Evolutionary conservation across 2,113 vertebrate species (phyloP).

Genomic region (Hemicordylus capensis): DNA sequence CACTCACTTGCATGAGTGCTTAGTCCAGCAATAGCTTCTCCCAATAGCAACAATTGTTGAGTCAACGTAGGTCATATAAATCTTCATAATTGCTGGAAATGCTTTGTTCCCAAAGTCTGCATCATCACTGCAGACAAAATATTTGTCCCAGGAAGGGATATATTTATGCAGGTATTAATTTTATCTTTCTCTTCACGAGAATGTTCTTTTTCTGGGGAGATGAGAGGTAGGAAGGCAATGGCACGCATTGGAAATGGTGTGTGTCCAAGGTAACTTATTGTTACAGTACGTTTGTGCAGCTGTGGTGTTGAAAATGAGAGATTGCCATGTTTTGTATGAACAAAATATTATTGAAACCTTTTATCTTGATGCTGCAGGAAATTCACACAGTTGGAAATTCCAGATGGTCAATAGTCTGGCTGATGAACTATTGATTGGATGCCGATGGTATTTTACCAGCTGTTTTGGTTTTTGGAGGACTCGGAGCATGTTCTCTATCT

Average conservation of each 20-base stretch:
- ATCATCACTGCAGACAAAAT: slow-evolving; percentile 66
- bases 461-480: slow-evolving; percentile 42
- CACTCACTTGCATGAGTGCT: fast-evolving
- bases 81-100: slow-evolving; percentile 52
- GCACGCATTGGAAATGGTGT: slow-evolving; percentile 24
- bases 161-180: slow-evolving; percentile 61
- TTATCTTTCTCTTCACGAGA: slow-evolving; percentile 57
- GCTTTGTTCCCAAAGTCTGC: slow-evolving; percentile 45
- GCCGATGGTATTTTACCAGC: slow-evolving; percentile 40
- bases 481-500: slow-evolving; percentile 21
- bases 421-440: slow-evolving; percentile 35
- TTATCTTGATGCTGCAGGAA: slow-evolving; percentile 65
- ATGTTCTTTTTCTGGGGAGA: slow-evolving; percentile 39
- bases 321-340: slow-evolving; percentile 43
- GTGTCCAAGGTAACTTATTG: slow-evolving; percentile 47
- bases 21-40: not conserved
- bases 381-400: slow-evolving; percentile 53
- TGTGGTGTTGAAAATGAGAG: slow-evolving; percentile 51
- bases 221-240: not conserved
- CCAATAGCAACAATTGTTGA: not conserved
- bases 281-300: slow-evolving; percentile 64
- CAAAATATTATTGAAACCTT: slow-evolving; percentile 70
- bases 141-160: slow-evolving; percentile 71
- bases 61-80: slow-evolving; percentile 29
- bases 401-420: slow-evolving; percentile 32